Conservation (phyloP, 1,140 invertebrate genomes). For the Drosophila nasuta region DNA sequence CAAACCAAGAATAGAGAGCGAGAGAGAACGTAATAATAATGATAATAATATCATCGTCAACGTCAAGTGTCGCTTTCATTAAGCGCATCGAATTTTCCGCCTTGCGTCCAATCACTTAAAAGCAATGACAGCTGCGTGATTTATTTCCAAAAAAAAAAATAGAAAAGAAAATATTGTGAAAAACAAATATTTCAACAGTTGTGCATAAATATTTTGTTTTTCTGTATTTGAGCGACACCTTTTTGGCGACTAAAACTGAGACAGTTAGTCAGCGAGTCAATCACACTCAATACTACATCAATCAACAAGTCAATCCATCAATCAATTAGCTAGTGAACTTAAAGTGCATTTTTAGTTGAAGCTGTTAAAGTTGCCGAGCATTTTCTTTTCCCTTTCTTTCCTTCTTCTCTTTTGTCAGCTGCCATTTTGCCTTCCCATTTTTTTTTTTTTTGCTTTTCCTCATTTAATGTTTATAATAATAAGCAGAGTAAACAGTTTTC, state of each 20-base stretch:
- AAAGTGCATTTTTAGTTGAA: slow-evolving; percentile 67
- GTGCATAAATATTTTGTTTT: neutral
- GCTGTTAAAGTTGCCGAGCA: slow-evolving; percentile 43
- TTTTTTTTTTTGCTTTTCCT: slow-evolving; percentile 10
- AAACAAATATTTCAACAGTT: slow-evolving; percentile 52
- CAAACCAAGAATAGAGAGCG: slow-evolving; percentile 17
- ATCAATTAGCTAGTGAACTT: slow-evolving; percentile 68
- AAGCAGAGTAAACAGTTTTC: slow-evolving; percentile 74
- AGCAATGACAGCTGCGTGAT: slow-evolving; percentile 54
- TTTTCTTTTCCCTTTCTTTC: neutral
- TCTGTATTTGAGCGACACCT: slow-evolving; percentile 53
- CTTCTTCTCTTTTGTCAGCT: slow-evolving; percentile 5
- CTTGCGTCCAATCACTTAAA: slow-evolving; percentile 29
- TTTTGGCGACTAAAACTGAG: slow-evolving; percentile 46
- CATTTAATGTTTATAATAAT: slow-evolving; percentile 75
- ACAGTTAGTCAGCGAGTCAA: slow-evolving; percentile 43
- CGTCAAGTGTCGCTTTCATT: slow-evolving; percentile 74
- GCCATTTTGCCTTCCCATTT: slow-evolving; percentile 9
- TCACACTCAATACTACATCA: slow-evolving; percentile 49
- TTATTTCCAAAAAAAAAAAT: slow-evolving; percentile 9
- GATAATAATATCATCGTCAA: slow-evolving; percentile 24
- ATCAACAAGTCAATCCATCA: slow-evolving; percentile 79
- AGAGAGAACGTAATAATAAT: slow-evolving; percentile 10
- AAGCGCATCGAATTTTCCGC: slow-evolving; percentile 71
- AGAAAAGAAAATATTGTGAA: slow-evolving; percentile 23